These are phyloP conservation scores for Drosophila pseudotalamancana DNA, from an alignment of 2,888 invertebrate species.

Conservation along the genomic window DNA sequence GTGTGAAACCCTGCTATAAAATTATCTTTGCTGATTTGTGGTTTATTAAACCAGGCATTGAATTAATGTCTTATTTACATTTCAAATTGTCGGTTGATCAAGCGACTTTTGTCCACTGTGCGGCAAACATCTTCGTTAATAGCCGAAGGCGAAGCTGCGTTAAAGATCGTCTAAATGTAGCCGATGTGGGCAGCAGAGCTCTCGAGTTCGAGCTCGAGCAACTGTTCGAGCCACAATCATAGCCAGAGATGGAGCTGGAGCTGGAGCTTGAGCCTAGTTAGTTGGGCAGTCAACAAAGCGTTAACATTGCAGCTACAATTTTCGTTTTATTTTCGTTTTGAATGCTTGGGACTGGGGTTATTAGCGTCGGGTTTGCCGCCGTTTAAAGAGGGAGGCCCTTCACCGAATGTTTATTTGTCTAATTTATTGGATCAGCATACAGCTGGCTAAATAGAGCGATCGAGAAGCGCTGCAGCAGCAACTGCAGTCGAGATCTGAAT, in stretches of 20 bases:
- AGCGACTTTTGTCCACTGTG: conserved; percentile 38
- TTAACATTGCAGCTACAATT: conserved; percentile 73
- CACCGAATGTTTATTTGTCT: conserved; percentile 75
- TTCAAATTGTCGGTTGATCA: background rate
- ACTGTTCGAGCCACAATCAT: background rate
- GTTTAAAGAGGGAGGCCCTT: conserved; percentile 67
- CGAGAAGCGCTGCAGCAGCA: conserved; percentile 42
- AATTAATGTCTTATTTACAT: background rate
- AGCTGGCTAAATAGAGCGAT: conserved; percentile 76
- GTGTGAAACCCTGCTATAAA: too few relatives aligned
- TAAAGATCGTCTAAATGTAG: conserved; percentile 44
- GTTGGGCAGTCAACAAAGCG: conserved; percentile 61
- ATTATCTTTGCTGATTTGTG: too few relatives aligned
- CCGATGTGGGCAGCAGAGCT: conserved; percentile 51
- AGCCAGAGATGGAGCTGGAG: conserved; percentile 7
- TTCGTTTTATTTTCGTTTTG: conserved; percentile 64
- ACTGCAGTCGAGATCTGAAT: conserved; percentile 41
- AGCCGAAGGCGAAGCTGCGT: conserved; percentile 55
- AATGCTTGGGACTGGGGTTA: conserved; percentile 54
- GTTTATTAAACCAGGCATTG: too few relatives aligned
- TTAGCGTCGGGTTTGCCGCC: conserved; percentile 70
- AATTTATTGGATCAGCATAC: conserved; percentile 70
- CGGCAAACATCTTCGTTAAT: conserved; percentile 53
- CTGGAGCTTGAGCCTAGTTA: conserved; percentile 3
- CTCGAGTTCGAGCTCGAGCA: conserved; percentile 9